These are phyloP conservation scores for Patiria miniata DNA, from an alignment of 35 echinoderm and acorn worm species.

Conservation along the genomic window DNA sequence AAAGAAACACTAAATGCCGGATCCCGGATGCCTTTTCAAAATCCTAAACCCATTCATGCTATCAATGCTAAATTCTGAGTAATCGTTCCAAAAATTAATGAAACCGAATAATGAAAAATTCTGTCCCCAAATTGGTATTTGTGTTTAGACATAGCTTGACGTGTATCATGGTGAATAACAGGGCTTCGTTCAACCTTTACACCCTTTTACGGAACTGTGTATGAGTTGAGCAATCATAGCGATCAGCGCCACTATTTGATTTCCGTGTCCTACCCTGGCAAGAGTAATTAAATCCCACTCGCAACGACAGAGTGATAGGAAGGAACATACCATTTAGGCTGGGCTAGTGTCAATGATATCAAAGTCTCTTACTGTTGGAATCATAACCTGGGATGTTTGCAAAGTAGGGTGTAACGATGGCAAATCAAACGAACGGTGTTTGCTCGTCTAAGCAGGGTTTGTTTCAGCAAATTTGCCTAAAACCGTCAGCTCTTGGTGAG, in stretches of 20 bases:
- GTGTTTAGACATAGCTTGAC: too few relatives aligned
- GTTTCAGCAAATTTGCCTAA: neutral
- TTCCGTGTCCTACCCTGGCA: neutral
- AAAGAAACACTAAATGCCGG: too few relatives aligned
- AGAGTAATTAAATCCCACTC: conserved; percentile 1
- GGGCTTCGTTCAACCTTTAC: too few relatives aligned
- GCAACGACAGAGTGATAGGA: neutral
- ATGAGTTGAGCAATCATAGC: neutral
- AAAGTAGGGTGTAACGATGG: neutral
- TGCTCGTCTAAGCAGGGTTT: neutral
- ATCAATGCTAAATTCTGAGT: too few relatives aligned
- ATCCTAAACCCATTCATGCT: too few relatives aligned
- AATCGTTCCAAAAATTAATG: too few relatives aligned
- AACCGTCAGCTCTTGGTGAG: neutral
- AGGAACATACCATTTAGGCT: neutral
- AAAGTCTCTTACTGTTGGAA: too few relatives aligned
- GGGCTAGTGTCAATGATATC: too few relatives aligned
- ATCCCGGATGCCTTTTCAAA: too few relatives aligned
- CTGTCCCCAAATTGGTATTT: too few relatives aligned
- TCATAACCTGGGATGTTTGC: neutral
- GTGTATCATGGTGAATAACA: too few relatives aligned
- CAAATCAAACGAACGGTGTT: neutral
- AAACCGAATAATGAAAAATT: too few relatives aligned
- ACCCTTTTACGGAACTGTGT: neutral
- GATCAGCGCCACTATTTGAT: neutral